Percentiles rank a stretch among this genome's conserved stretches.
Conservation (phyloP, 2,797 vertebrate species). For the Emys orbicularis region DNA sequence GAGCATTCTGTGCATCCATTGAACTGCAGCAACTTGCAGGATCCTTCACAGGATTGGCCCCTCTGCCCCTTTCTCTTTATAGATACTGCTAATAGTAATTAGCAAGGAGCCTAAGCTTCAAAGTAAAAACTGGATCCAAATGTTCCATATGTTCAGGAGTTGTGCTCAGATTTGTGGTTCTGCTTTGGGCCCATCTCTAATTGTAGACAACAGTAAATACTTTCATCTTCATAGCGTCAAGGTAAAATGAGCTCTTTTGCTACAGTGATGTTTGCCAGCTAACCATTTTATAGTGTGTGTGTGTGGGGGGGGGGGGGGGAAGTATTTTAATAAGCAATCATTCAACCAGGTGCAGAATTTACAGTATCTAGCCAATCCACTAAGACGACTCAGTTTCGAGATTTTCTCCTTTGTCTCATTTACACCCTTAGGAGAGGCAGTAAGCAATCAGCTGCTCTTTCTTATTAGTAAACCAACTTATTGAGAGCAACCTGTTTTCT, state of each 20-base stretch:
- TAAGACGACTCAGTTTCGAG: background rate
- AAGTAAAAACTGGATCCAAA: background rate
- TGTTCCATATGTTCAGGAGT: background rate
- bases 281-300: background rate
- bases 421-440: background rate
- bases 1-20: background rate
- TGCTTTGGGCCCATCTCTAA: background rate
- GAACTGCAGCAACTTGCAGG: background rate
- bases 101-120: background rate
- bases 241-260: background rate
- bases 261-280: background rate
- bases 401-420: background rate
- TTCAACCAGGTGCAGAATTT: background rate
- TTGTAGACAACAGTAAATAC: background rate
- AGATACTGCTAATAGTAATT: background rate
- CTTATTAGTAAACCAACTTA: background rate
- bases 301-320: too few species aligned
- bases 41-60: background rate
- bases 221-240: background rate
- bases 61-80: background rate
- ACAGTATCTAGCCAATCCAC: background rate
- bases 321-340: background rate
- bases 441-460: background rate
- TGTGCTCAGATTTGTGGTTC: background rate
- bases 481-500: accelerated